Conservation (phyloP, 2,113 vertebrate genomes). For the Riparia riparia region DNA sequence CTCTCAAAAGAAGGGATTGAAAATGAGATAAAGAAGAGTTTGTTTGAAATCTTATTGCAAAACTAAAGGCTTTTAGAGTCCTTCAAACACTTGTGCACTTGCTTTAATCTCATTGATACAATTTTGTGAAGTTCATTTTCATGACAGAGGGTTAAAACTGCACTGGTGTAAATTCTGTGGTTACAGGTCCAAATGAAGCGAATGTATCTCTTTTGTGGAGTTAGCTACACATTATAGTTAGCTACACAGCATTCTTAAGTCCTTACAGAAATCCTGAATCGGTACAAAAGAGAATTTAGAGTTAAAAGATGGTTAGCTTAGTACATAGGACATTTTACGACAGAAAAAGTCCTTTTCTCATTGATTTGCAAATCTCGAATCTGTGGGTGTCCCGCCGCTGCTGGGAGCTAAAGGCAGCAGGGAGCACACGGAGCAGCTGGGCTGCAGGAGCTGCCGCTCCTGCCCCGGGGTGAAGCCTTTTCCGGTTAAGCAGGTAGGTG, state of each 20-base stretch:
- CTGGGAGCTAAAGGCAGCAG: neutral
- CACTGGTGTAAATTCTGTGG: neutral
- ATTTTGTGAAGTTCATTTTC: neutral
- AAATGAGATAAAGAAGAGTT: neutral
- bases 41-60: neutral
- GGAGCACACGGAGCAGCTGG: accelerated
- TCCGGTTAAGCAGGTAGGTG: neutral
- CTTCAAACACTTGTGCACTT: neutral
- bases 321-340: neutral
- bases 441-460: accelerated
- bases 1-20: neutral
- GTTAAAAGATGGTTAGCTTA: neutral
- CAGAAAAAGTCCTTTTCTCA: neutral
- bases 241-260: neutral
- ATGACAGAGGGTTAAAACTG: neutral
- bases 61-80: neutral
- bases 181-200: neutral
- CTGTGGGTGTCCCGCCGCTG: neutral
- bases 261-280: neutral
- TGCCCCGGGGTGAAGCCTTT: accelerated
- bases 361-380: neutral
- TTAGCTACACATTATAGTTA: neutral
- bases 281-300: neutral
- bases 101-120: neutral
- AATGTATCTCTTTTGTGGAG: neutral